A percentile compares a stretch with the other conserved stretches of the same genome.
Conservation (phyloP, 2,797 vertebrate genomes). For the Brotogeris chrysoptera region DNA sequence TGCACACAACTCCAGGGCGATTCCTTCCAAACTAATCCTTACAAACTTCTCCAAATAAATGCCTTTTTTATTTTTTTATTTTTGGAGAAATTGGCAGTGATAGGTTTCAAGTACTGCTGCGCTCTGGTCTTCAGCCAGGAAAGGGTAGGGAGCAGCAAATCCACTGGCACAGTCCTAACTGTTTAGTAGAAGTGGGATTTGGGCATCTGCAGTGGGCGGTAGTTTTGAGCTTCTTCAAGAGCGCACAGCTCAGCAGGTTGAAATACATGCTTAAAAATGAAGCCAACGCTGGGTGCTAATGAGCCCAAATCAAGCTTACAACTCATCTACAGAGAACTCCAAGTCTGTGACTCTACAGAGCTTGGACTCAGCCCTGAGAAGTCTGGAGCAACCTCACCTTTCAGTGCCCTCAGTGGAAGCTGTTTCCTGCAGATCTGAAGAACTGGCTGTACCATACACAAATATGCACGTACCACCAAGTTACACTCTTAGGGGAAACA, state of each 20-base stretch:
- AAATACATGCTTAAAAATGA: not conserved
- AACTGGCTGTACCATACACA: not conserved
- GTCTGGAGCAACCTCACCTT: not conserved
- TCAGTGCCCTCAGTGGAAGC: accelerated
- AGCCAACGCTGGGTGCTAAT: not conserved
- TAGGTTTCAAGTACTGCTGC: not conserved
- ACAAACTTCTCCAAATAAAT: not conserved
- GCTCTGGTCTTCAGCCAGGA: not conserved
- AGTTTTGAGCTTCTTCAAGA: not conserved
- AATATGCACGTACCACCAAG: accelerated
- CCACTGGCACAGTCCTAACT: not conserved
- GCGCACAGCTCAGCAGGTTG: not conserved
- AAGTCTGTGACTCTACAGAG: not conserved
- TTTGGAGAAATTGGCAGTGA: not conserved
- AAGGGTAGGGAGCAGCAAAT: not conserved
- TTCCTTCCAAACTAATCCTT: not conserved
- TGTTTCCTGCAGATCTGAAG: not conserved
- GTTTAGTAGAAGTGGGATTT: not conserved
- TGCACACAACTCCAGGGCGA: not conserved
- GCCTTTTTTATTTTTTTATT: no score
- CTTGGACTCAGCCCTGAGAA: not conserved
- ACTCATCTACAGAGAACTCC: not conserved
- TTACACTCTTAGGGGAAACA: not conserved
- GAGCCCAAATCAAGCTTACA: not conserved
- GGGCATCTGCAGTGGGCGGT: not conserved